Evolutionary conservation across 2,888 invertebrate genomes (phyloP), one percentile per base, ranked within the genome.

Genomic region (Nebria brevicollis): DNA sequence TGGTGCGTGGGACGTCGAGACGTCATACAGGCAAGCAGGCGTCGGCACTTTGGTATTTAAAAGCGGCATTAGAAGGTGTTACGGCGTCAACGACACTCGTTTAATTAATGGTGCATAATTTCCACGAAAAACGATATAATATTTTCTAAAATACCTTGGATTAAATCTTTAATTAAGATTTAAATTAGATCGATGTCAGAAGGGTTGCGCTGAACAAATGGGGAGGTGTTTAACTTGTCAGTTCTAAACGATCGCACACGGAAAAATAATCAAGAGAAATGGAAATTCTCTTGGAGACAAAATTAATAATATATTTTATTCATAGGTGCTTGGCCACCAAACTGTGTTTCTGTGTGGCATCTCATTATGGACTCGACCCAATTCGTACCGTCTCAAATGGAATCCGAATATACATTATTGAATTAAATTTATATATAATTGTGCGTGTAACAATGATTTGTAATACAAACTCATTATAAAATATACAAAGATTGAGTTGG

Each of bases 111-210:
- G 75, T 76, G 81, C 80, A 80, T 81, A 81, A 77, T 81, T 81
- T 81, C 81, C 77, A 65, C 41, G 70, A 77, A 81, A 81, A 81
- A 81, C 77, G 81, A 81, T 81, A 34, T 34, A 77, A 77, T 77
- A 81, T 81, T 81, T 81, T 81, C 72, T 81, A 72, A 81, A 81
- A 81, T 81, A 76, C 81, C 81, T 81, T 73, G 81, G 81, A 81
- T 81, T 77, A 81, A 81, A 81, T 81, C 77, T 77, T 77, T 81
- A 81, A 81, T 81, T 81, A 81, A 81, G 81, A 81, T 81, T 81
- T 77, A 81, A 81, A 81, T 81, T 77, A 73, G 81, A 66, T 77
- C 34, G 77, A 15, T 15, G 77, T 41, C 72, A 73, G 75, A 77
- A 70, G 72, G 73, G 72, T 81, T 54, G 72, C n/a, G 66, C 54